A percentile compares a stretch with the other conserved stretches of the same genome.
phyloP scores from a whole-genome alignment of 2,113 vertebrate genomes.

The Corythoichthys intestinalis region DNA sequence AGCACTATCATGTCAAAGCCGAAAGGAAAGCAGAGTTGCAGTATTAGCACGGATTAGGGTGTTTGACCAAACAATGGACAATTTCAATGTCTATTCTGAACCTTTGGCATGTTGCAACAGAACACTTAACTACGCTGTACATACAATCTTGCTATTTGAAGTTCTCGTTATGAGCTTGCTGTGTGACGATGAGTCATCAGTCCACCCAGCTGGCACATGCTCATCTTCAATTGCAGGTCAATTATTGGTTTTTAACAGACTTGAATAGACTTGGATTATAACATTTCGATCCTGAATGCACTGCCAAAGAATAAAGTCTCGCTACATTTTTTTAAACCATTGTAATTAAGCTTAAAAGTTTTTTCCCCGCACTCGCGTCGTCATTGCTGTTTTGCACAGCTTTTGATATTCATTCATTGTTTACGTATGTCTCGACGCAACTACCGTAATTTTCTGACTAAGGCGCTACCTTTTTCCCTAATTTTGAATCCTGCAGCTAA shows the following conservation, averaged over 20 bases:
- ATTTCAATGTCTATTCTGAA: not conserved
- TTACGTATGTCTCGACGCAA: no score
- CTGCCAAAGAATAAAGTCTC: not conserved
- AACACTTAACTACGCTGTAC: not conserved
- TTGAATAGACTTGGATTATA: not conserved
- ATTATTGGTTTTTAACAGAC: slow-evolving; percentile 2
- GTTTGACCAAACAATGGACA: not conserved
- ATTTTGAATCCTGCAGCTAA: no score
- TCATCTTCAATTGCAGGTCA: slow-evolving; percentile 10
- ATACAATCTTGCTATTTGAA: not conserved
- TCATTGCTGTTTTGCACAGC: not conserved
- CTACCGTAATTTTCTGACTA: no score
- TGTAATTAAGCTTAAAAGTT: not conserved
- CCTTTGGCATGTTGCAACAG: not conserved
- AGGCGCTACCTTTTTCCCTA: no score
- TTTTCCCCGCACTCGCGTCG: not conserved
- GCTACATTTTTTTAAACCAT: not conserved
- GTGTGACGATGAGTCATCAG: slow-evolving; percentile 19
- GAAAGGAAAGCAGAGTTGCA: no score
- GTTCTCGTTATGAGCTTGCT: not conserved
- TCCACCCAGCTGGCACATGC: slow-evolving; percentile 1
- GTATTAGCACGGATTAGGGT: no score
- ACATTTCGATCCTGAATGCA: not conserved
- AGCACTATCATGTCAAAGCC: no score
- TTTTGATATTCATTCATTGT: no score